Base-by-base conservation (phyloP, 1,140 invertebrate species). In the Battus philenor region DNA sequence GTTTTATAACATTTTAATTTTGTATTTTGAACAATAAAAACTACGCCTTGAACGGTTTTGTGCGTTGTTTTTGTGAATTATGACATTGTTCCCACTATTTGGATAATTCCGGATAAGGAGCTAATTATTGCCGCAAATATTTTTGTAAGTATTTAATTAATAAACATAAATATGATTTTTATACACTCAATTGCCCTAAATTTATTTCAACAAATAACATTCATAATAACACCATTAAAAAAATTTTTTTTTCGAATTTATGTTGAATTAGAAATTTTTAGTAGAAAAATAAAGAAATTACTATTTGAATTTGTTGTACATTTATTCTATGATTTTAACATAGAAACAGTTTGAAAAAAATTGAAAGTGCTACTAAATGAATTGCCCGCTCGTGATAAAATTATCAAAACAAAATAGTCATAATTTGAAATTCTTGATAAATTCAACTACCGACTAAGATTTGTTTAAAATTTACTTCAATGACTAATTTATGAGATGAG, bases 61-160 rank as follows among this genome's bases (percentile, higher is more conserved):
- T 83, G 73, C 44, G 68, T 74, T 67, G 55, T 61, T 63, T 68
- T 80, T 76, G 63, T 52, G 68, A 55, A 78, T 77, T 81, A 69
- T 84, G 74, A 72, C 61, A 80, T 77, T 77, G 64, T 76, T 69
- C 66, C 64, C 70, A 62, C 62, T 60, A 72, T 77, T 82, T 82
- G 81, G 78, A 82, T 85, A 85, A 78, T 84, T 82, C 71, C 78
- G 59, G 59, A 72, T 60, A 74, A 78, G 76, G 73, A 77, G 75
- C 71, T 46, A 59, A 61, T 63, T 60, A 71, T 82, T 63, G 65
- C 81, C 73, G 81, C 81, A 85, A 85, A 82, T 82, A 85, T 82
- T 85, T 85, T 78, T 51, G 81, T 85, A 79, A 81, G 81, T 82
- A 82, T 81, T n/a, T n/a, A n/a, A n/a, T n/a, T n/a, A n/a, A n/a